Percentiles rank a stretch among this genome's conserved stretches.
Evolutionary conservation across 2,888 invertebrate genomes (phyloP).

Genomic region (Tyria jacobaeae): DNA sequence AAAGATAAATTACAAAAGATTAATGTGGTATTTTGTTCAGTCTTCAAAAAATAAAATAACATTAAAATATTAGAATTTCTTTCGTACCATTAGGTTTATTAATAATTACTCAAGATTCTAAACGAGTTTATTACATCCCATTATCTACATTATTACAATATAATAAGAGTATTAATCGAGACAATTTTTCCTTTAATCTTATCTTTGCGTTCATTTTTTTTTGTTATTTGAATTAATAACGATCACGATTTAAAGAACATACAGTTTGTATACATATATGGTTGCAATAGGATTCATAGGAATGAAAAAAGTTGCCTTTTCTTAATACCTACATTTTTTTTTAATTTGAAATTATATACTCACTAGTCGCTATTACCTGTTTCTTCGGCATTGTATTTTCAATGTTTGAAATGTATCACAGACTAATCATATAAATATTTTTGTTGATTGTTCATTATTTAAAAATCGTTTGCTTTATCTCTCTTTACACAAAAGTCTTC

Average conservation of each 20-base stretch:
- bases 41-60: constrained; percentile 11
- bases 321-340: background rate
- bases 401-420: background rate
- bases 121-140: too few species aligned
- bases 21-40: constrained; percentile 10
- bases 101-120: too few species aligned
- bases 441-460: constrained; percentile 11
- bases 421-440: constrained; percentile 2
- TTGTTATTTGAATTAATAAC: too few species aligned
- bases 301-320: background rate
- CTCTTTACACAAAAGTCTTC: background rate
- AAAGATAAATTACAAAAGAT: constrained; percentile 10
- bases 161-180: too few species aligned
- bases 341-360: background rate
- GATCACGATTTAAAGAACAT: too few species aligned
- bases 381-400: background rate
- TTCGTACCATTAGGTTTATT: background rate
- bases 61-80: background rate
- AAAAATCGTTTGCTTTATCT: constrained; percentile 3
- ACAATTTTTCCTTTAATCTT: too few species aligned
- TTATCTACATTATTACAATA: too few species aligned
- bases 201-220: too few species aligned
- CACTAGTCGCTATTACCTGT: background rate
- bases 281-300: background rate
- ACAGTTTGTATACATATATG: too few species aligned